Evolutionary conservation across 2,113 vertebrate genomes (phyloP).

Genomic region (Erpornis zantholeuca): DNA sequence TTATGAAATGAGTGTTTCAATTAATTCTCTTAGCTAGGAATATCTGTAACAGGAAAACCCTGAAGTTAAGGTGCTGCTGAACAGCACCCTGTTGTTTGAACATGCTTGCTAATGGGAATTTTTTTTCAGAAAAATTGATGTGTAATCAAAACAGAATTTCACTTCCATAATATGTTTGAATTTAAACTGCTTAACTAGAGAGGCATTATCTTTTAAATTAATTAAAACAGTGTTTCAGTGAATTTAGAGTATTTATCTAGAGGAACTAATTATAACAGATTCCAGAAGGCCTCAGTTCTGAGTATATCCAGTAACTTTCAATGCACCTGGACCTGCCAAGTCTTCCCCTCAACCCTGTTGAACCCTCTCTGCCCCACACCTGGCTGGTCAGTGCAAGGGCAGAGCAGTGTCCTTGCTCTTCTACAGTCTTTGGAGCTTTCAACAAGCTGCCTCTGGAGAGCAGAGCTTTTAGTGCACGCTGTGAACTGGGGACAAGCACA

Average conservation of each 20-base stretch:
- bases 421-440: neutral
- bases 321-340: neutral
- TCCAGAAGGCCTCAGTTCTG: neutral
- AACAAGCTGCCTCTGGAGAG: neutral
- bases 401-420: neutral
- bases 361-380: neutral
- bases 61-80: neutral
- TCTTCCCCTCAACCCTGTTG: neutral
- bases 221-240: neutral
- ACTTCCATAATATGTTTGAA: neutral
- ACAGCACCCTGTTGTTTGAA: neutral
- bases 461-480: neutral
- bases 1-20: neutral
- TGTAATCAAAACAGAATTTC: neutral
- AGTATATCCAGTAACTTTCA: neutral
- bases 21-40: neutral
- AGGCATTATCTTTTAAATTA: neutral
- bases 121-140: neutral
- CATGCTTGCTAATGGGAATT: neutral
- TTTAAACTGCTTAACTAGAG: neutral
- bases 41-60: neutral
- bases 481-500: neutral
- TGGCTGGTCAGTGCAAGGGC: neutral
- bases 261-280: neutral
- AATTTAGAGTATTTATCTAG: neutral